Conservation (phyloP, 2,888 invertebrate species). For the Melanchra persicariae region DNA sequence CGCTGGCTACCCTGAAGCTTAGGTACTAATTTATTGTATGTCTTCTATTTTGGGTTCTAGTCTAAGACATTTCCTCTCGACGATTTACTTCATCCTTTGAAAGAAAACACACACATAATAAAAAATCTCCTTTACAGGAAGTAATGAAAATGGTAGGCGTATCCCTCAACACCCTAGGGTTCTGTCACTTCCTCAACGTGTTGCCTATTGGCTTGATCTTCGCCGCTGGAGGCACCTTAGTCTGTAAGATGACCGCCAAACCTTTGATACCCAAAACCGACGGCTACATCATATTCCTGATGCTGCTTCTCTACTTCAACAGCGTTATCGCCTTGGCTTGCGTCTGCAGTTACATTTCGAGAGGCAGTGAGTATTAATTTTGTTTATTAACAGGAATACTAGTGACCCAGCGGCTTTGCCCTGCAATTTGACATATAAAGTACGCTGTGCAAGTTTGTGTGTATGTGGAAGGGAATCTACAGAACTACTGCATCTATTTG, state of each 20-base stretch:
- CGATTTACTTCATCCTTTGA: too few species aligned
- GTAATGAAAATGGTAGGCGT: constrained; percentile 95
- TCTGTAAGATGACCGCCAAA: constrained; percentile 30
- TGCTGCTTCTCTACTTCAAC: constrained; percentile 70
- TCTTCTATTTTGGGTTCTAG: too few species aligned
- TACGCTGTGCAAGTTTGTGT: too few species aligned
- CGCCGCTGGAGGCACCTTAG: constrained; percentile 40
- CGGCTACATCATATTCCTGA: constrained; percentile 46
- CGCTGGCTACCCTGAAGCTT: too few species aligned
- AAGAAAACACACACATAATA: too few species aligned
- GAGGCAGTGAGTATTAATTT: constrained; percentile 43
- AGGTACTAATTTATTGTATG: too few species aligned
- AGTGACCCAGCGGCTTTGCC: too few species aligned
- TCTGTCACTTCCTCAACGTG: constrained; percentile 93
- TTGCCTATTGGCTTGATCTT: constrained; percentile 82
- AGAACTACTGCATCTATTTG: too few species aligned
- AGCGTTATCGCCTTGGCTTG: constrained; percentile 50
- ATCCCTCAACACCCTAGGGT: constrained; percentile 91
- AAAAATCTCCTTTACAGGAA: constrained; percentile 87
- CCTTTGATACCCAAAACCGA: constrained; percentile 43
- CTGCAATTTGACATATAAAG: too few species aligned
- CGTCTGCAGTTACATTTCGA: constrained; percentile 50
- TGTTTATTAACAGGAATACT: not conserved
- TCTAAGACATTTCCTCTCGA: too few species aligned
- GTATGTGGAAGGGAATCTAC: too few species aligned